phyloP scores from a whole-genome alignment of 2,797 vertebrate genomes.

The Argentina silus region DNA sequence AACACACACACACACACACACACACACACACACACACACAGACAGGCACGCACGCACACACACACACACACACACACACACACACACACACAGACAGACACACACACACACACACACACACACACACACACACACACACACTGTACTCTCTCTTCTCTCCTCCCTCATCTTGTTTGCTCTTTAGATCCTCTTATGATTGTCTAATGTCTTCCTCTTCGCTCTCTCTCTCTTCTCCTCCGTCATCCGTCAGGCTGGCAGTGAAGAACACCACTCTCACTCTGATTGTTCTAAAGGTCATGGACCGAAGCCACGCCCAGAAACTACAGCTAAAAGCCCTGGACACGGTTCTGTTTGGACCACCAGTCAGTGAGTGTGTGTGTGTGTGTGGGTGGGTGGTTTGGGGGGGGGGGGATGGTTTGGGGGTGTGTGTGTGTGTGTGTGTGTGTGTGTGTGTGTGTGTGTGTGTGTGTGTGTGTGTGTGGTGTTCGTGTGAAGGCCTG shows the following conservation, averaged over 20 bases:
- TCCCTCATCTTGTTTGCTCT: not conserved
- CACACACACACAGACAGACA: not conserved
- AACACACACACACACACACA: constrained; percentile 31
- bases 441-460: not conserved
- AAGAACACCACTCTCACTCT: constrained; percentile 88
- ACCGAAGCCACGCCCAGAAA: constrained; percentile 90
- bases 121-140: constrained; percentile 16
- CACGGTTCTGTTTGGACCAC: constrained; percentile 88
- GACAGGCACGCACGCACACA: not conserved
- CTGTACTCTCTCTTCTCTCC: not conserved
- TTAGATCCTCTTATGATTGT: not conserved
- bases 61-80: not conserved
- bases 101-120: constrained; percentile 18
- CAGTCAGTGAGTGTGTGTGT: constrained; percentile 80
- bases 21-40: constrained; percentile 1
- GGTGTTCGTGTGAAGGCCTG: not conserved
- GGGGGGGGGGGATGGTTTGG: constrained; percentile 11
- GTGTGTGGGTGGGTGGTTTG: not conserved
- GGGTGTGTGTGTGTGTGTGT: not conserved
- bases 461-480: constrained; percentile 3
- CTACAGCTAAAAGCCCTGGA: constrained; percentile 94
- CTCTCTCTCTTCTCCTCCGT: not conserved
- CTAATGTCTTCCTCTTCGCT: not conserved
- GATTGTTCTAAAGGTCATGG: constrained; percentile 85
- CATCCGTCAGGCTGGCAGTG: constrained; percentile 82